Evolutionary conservation across 2,888 invertebrate genomes (phyloP), one percentile per base, ranked within the genome.

Genomic region (Toxonevra muliebris): DNA sequence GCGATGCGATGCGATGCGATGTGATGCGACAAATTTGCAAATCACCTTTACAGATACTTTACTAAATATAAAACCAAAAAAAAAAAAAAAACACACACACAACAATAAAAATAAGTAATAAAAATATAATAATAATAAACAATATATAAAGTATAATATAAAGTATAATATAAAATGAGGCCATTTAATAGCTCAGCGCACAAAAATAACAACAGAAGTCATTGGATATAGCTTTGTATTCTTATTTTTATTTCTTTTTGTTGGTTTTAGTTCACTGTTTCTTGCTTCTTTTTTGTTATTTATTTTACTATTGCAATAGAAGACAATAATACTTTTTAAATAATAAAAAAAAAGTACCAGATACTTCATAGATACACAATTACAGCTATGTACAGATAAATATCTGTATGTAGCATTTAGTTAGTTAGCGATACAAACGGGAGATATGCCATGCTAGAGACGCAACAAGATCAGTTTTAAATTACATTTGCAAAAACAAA

Each of bases 381-480:
- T 50, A 58, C 58, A 55, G 57, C 50, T 13, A 19, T 41, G 41
- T 30, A 41, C 40, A 20, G 55, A 30, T 30, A 4, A 30, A 30
- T 30, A 30, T 30, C 30, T 30, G 30, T 7, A 30, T 30, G 30
- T 30, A 30, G 30, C 30, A 30, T 2, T 30, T 30, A 30, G 30
- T 7, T 30, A 30, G 30, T 30, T 30, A 30, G 30, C 30, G 30
- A 30, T 30, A 30, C 30, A 30, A 30, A 30, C 30, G 30, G 43
- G 63, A 57, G 48, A 57, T 20, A 20, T 58, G 19, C 40, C 43
- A 13, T 43, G 17, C 55, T 64, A 61, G 63, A 66, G 43, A 45
- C 40, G 58, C 59, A 61, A 70, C 63, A 45, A 65, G 69, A 70
- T 69, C 69, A 58, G 69, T 70, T 70, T 68, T 67, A 64, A 57